Conservation (phyloP, 2,113 vertebrate species). For the Excalfactoria chinensis region DNA sequence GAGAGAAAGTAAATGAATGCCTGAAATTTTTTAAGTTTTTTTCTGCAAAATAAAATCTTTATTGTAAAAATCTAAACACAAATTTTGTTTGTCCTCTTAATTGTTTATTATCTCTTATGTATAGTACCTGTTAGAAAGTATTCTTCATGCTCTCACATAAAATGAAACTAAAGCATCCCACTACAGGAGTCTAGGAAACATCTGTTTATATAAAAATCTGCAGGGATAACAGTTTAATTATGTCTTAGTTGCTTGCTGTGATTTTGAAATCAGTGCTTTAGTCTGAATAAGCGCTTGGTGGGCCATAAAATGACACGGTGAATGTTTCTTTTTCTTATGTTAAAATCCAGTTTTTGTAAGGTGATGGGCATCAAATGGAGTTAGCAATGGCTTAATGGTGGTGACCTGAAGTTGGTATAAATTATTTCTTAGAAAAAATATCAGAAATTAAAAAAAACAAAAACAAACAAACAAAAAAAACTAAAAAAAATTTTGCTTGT, state of each 20-base stretch:
- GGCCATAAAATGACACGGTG: slow-evolving; percentile 69
- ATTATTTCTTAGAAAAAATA: slow-evolving; percentile 26
- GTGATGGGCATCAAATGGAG: slow-evolving; percentile 76
- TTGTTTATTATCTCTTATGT: slow-evolving; percentile 44
- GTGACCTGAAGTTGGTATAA: slow-evolving; percentile 65
- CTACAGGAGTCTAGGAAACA: slow-evolving; percentile 39
- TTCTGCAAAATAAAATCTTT: slow-evolving; percentile 31
- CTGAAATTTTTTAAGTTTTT: not conserved
- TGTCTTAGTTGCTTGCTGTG: slow-evolving; percentile 78
- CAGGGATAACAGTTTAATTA: slow-evolving; percentile 80
- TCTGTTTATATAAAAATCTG: slow-evolving; percentile 64
- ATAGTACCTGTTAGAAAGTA: not conserved
- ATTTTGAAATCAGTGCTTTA: slow-evolving; percentile 78
- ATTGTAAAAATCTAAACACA: slow-evolving; percentile 41
- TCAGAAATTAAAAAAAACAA: too few species aligned
- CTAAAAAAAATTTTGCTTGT: not conserved
- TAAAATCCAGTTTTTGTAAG: slow-evolving; percentile 73
- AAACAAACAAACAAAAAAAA: too few species aligned
- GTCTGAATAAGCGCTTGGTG: slow-evolving; percentile 76
- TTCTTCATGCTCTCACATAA: slow-evolving; percentile 4
- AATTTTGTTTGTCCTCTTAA: slow-evolving; percentile 40
- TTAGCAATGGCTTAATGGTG: slow-evolving; percentile 75
- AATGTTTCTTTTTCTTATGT: slow-evolving; percentile 72
- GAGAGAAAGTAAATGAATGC: not conserved
- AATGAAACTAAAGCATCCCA: slow-evolving; percentile 61